Conservation (phyloP, 2,113 vertebrate genomes). For the Azemiops feae region DNA sequence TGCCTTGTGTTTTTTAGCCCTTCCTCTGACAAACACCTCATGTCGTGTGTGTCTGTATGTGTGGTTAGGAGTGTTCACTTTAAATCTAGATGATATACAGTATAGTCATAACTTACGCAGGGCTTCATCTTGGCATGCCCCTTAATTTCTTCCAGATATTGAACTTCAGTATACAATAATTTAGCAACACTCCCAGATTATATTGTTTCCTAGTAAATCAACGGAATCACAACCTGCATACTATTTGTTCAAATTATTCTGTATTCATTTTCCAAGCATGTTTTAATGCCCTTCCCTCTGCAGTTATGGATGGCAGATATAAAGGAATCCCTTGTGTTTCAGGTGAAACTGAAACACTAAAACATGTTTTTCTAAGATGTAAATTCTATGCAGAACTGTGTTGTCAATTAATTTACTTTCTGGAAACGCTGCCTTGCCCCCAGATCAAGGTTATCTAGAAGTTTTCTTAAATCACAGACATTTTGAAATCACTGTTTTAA, state of each 20-base stretch:
- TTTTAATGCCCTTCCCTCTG: not conserved
- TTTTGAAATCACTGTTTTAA: not conserved
- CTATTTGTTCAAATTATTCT: not conserved
- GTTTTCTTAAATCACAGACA: not conserved
- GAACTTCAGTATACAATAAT: not conserved
- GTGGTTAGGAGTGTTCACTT: not conserved
- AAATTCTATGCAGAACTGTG: not conserved
- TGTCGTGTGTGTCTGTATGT: not conserved
- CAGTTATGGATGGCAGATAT: not conserved
- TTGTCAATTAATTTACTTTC: not conserved
- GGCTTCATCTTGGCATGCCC: not conserved
- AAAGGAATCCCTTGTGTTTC: not conserved
- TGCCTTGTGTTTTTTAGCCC: not conserved
- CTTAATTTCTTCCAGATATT: not conserved
- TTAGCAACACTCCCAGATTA: not conserved
- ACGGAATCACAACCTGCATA: not conserved
- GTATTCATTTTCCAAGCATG: not conserved
- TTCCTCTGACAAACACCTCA: not conserved
- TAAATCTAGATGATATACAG: not conserved
- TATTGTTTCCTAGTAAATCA: not conserved
- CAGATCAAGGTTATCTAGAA: not conserved
- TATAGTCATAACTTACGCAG: not conserved
- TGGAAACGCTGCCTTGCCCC: not conserved
- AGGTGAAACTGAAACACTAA: not conserved
- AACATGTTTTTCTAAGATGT: not conserved